Percentiles rank a stretch among this genome's conserved stretches.
Conservation (phyloP, 2,888 invertebrate genomes). For the Metacarcinus magister region DNA sequence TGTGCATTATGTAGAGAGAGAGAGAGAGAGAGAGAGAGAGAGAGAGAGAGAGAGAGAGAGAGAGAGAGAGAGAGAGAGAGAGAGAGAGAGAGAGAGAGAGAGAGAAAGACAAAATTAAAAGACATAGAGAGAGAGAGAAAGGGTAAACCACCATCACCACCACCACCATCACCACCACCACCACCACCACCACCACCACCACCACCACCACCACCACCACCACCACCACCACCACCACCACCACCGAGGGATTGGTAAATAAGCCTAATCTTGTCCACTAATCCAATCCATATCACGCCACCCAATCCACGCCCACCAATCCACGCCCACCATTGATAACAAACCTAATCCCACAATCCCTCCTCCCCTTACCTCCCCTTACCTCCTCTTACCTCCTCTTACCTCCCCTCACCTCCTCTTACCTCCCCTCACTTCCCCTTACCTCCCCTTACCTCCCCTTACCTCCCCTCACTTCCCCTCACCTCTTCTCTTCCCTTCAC, state of each 20-base stretch:
- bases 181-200: background rate
- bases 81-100: slow-evolving; percentile 11
- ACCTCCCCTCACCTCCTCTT: too few species aligned
- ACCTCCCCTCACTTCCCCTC: too few species aligned
- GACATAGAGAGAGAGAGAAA: background rate
- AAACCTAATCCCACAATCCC: background rate
- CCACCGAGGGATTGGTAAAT: background rate
- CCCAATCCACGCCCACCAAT: background rate
- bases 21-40: too few species aligned
- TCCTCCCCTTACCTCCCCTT: background rate
- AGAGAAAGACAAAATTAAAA: background rate
- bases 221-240: background rate
- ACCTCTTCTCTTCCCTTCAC: background rate
- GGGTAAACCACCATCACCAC: background rate
- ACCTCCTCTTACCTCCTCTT: too few species aligned
- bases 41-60: too few species aligned
- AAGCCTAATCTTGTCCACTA: background rate
- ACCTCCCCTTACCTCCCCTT: background rate
- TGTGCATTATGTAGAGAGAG: too few species aligned
- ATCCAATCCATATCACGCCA: background rate
- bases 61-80: background rate
- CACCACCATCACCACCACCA: background rate
- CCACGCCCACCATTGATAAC: background rate
- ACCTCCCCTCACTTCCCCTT: background rate
- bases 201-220: background rate